Percentiles rank a stretch among this genome's conserved stretches.
phyloP scores from a whole-genome alignment of 1,140 invertebrate species.

The Pseudomyrmex cubaensis region DNA sequence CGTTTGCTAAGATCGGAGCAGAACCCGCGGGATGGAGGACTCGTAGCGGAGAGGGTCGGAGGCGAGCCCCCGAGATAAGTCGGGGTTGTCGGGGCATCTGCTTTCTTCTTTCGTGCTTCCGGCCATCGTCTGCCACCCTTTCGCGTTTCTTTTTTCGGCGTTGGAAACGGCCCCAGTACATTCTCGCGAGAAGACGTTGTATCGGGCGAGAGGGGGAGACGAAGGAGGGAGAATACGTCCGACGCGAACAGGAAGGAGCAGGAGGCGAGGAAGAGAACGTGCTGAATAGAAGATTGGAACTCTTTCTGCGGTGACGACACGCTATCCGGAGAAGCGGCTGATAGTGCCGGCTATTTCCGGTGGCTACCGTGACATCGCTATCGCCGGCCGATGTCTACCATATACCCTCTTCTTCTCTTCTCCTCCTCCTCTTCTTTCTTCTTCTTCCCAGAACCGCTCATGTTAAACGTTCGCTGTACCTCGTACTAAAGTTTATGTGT shows the following conservation, averaged over 20 bases:
- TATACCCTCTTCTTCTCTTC: background rate
- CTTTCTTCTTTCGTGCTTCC: conserved; percentile 77
- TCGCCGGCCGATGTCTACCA: conserved; percentile 69
- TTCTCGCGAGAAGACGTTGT: conserved; percentile 78
- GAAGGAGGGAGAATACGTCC: conserved; percentile 39
- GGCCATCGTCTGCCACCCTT: conserved; percentile 75
- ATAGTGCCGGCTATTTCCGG: conserved; percentile 85
- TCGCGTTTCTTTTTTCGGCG: conserved; percentile 70
- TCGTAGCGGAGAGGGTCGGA: conserved; percentile 47
- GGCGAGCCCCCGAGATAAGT: conserved; percentile 76
- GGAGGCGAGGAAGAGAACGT: conserved; percentile 68
- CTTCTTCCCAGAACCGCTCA: conserved; percentile 65
- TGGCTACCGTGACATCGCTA: conserved; percentile 83
- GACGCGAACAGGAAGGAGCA: conserved; percentile 1
- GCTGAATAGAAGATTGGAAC: conserved; percentile 85
- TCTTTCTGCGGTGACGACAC: conserved; percentile 83
- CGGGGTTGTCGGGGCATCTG: conserved; percentile 76
- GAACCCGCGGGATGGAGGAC: background rate
- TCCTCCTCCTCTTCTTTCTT: conserved; percentile 4
- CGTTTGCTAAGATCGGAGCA: conserved; percentile 23
- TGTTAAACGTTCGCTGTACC: conserved; percentile 64
- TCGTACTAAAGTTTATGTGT: conserved; percentile 49
- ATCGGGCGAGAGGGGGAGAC: conserved; percentile 65
- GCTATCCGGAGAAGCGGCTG: conserved; percentile 82
- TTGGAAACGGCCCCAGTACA: conserved; percentile 73